A percentile compares a stretch with the other conserved stretches of the same genome.
These are phyloP conservation scores for Monopterus albus DNA, from an alignment of 2,113 vertebrate genomes.

Conservation along the genomic window DNA sequence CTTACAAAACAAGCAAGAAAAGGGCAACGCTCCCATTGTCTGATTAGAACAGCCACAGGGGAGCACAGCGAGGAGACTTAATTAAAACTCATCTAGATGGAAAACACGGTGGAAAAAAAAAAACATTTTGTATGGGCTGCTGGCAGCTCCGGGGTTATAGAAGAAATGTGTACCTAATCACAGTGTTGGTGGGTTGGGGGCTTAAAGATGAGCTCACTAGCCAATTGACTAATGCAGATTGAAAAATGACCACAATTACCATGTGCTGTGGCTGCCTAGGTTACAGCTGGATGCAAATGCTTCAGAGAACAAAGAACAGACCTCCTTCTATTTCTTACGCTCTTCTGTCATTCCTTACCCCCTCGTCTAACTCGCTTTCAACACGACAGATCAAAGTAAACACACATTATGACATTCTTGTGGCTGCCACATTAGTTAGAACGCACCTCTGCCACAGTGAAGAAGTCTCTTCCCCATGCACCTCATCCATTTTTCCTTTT, in stretches of 20 bases:
- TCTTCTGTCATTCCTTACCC: background rate
- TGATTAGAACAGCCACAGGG: slow-evolving; percentile 76
- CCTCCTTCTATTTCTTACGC: background rate
- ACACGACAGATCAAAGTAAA: slow-evolving; percentile 33
- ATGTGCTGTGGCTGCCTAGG: slow-evolving; percentile 13
- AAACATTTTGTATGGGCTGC: slow-evolving; percentile 59
- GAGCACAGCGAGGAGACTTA: slow-evolving; percentile 71
- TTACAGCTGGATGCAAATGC: slow-evolving; percentile 33
- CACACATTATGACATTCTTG: slow-evolving; percentile 23
- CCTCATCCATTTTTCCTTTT: slow-evolving; percentile 54
- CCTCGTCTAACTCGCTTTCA: background rate
- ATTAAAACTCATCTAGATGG: slow-evolving; percentile 83
- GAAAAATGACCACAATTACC: slow-evolving; percentile 64
- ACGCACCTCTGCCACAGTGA: slow-evolving; percentile 23
- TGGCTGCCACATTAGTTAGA: slow-evolving; percentile 24
- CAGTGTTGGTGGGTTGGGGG: slow-evolving; percentile 2
- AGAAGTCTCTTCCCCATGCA: slow-evolving; percentile 26
- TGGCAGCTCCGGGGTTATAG: slow-evolving; percentile 52
- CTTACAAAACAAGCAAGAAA: slow-evolving; percentile 51
- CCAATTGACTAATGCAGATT: slow-evolving; percentile 56
- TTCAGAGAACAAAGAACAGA: background rate
- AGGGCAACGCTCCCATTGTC: slow-evolving; percentile 63
- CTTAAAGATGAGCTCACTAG: slow-evolving; percentile 32
- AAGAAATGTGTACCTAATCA: slow-evolving; percentile 60
- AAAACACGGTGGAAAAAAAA: slow-evolving; percentile 63